phyloP scores from a whole-genome alignment of 2,113 vertebrate species.

The Gasterosteus aculeatus region DNA sequence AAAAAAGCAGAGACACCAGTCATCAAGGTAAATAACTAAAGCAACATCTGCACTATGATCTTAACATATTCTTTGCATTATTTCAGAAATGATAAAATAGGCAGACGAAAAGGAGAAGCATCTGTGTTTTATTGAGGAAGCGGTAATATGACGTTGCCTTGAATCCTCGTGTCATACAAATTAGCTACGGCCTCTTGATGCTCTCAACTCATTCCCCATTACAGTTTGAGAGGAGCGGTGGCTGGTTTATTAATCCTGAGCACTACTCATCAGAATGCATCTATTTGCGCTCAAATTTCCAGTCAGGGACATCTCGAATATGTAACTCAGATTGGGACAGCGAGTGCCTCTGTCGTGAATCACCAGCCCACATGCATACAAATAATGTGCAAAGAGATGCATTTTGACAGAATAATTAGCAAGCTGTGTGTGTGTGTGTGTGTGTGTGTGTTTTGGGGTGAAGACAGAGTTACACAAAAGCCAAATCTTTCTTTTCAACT shows the following conservation, averaged over 20 bases:
- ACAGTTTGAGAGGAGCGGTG: conserved; percentile 28
- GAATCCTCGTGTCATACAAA: background rate
- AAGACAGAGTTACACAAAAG: conserved; percentile 57
- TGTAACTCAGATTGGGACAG: conserved; percentile 55
- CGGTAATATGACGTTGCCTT: background rate
- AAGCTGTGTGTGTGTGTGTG: conserved; percentile 11
- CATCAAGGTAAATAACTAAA: conserved; percentile 2
- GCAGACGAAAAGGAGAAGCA: background rate
- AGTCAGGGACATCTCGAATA: conserved; percentile 63
- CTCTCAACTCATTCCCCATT: conserved; percentile 30
- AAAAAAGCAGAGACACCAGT: background rate
- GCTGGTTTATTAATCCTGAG: conserved; percentile 66
- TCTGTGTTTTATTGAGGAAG: background rate
- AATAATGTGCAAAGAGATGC: conserved; percentile 65
- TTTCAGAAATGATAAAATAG: background rate
- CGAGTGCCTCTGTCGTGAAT: conserved; percentile 58
- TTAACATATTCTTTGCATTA: background rate
- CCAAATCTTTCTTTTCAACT: conserved; percentile 65
- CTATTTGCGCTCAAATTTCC: conserved; percentile 51
- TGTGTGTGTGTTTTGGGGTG: conserved; percentile 28
- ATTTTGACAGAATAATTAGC: conserved; percentile 66
- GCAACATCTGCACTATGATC: background rate
- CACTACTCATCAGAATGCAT: conserved; percentile 69
- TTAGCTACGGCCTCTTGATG: background rate
- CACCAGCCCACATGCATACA: conserved; percentile 63